These are phyloP conservation scores for Cebus imitator DNA, from an alignment of 2,113 vertebrate genomes.

Conservation along the genomic window DNA sequence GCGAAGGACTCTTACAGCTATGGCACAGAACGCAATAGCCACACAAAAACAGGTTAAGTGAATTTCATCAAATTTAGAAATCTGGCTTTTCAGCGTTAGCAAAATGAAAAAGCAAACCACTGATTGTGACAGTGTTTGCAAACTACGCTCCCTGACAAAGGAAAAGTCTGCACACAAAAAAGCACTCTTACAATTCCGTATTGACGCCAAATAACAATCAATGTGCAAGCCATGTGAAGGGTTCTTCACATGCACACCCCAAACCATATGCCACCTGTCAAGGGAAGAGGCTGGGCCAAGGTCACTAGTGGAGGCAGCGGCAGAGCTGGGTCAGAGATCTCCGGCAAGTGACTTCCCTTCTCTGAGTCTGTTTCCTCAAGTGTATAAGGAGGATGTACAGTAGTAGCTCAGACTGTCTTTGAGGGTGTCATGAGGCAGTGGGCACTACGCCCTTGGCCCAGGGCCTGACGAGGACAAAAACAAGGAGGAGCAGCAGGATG, in stretches of 20 bases:
- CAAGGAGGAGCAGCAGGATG: background rate
- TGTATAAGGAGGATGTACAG: background rate
- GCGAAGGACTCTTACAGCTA: background rate
- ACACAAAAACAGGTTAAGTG: fast-evolving
- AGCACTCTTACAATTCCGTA: background rate
- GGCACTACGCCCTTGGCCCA: background rate
- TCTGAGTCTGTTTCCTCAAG: background rate
- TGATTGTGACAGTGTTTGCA: background rate
- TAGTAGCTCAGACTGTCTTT: background rate
- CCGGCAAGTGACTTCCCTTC: background rate
- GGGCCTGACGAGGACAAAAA: background rate
- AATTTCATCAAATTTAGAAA: background rate
- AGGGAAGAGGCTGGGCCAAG: background rate
- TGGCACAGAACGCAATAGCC: background rate
- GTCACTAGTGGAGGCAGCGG: background rate
- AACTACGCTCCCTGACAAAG: background rate
- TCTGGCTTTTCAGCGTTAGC: background rate
- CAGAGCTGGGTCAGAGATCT: background rate
- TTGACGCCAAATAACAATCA: background rate
- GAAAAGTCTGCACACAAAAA: background rate
- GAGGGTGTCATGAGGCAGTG: background rate
- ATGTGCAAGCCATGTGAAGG: background rate
- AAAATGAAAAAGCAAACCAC: background rate
- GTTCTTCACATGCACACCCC: background rate
- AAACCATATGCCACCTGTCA: no score